Percentiles rank a stretch among this genome's conserved stretches.
phyloP scores from a whole-genome alignment of 2,113 vertebrate species.

The Chrysemys picta region DNA sequence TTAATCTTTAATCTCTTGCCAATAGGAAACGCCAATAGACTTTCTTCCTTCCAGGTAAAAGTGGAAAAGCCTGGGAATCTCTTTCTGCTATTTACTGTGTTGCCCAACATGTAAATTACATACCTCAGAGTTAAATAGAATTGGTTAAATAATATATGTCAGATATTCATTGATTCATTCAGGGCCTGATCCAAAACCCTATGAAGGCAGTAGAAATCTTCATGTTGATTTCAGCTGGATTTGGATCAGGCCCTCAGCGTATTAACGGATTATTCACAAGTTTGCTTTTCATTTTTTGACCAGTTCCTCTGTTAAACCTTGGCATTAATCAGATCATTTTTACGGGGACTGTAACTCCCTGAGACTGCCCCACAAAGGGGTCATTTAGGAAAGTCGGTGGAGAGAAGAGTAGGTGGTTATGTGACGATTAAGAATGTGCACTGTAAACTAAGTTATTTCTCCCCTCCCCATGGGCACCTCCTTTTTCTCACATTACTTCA shows the following conservation, averaged over 20 bases:
- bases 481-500: neutral
- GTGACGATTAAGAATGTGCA: neutral
- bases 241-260: neutral
- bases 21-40: neutral
- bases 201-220: neutral
- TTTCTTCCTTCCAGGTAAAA: neutral
- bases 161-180: neutral
- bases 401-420: neutral
- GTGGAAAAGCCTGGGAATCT: neutral
- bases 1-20: neutral
- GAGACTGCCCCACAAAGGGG: rapidly evolving
- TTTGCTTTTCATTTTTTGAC: neutral
- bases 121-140: neutral
- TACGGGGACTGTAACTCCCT: neutral
- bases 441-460: neutral
- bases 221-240: neutral
- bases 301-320: neutral
- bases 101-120: neutral
- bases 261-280: neutral
- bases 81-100: neutral
- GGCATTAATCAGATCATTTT: neutral
- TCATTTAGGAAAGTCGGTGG: neutral
- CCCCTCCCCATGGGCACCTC: neutral
- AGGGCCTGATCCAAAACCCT: neutral
- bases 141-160: neutral